phyloP scores from a whole-genome alignment of 1,140 invertebrate genomes.

The Heterodera schachtii region DNA sequence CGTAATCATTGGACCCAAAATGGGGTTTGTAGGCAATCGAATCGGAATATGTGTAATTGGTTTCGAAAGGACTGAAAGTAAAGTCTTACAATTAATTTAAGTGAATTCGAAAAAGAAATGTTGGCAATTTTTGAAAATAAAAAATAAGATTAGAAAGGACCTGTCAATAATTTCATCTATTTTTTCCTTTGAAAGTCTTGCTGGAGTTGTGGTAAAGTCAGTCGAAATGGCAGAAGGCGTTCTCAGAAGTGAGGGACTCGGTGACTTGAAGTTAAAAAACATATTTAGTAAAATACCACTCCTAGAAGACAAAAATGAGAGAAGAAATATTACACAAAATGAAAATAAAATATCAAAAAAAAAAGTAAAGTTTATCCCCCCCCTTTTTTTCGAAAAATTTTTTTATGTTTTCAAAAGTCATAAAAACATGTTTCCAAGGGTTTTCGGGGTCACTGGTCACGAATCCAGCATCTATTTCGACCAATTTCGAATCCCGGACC shows the following conservation, averaged over 20 bases:
- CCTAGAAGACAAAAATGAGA: no score
- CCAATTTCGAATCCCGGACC: background rate
- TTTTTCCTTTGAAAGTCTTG: conserved; percentile 23
- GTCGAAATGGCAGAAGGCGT: no score
- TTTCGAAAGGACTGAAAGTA: conserved; percentile 27
- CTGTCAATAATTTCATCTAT: conserved; percentile 36
- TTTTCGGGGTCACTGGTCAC: background rate
- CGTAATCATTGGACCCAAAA: conserved; percentile 17
- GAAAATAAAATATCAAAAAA: no score
- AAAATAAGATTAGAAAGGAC: conserved; percentile 13
- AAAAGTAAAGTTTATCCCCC: no score
- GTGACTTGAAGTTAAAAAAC: no score
- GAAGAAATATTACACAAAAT: no score
- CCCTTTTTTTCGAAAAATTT: no score
- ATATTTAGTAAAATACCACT: no score
- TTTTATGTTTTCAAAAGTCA: no score
- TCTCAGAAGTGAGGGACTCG: no score
- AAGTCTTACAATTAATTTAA: background rate
- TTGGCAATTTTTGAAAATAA: background rate
- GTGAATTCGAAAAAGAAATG: no score
- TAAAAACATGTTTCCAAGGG: no score
- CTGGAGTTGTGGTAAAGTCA: background rate
- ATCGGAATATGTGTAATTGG: conserved; percentile 31
- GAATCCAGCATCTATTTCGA: background rate
- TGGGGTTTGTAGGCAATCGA: conserved; percentile 26